These are phyloP conservation scores for Belgica antarctica DNA, from an alignment of 2,888 invertebrate genomes.

Conservation along the genomic window DNA sequence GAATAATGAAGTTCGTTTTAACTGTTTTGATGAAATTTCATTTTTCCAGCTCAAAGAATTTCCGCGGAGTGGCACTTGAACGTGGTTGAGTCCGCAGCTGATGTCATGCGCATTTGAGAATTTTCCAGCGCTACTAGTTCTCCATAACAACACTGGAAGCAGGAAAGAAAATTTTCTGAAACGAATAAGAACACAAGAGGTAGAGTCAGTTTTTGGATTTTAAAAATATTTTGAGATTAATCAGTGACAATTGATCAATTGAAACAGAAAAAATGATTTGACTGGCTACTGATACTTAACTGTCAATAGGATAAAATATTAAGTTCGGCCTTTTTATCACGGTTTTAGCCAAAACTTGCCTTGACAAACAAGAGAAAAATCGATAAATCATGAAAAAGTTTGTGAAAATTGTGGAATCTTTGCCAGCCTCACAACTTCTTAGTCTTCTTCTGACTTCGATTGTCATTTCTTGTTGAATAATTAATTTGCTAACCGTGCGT, in stretches of 20 bases:
- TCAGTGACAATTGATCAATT: no score
- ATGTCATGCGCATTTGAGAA: constrained; percentile 24
- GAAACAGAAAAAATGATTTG: no score
- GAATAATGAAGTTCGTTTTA: constrained; percentile 13
- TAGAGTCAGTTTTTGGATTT: not conserved
- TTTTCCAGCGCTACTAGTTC: constrained; percentile 2
- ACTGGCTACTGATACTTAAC: no score
- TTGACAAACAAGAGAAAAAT: constrained; percentile 23
- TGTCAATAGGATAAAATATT: constrained; percentile 6
- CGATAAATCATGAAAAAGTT: constrained; percentile 32
- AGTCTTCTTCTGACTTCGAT: not conserved
- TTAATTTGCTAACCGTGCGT: not conserved
- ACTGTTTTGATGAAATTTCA: constrained; percentile 8
- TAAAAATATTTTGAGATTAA: not conserved
- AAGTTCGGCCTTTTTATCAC: no score
- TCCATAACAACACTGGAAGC: constrained; percentile 14
- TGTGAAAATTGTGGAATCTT: not conserved
- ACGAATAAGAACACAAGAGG: constrained; percentile 29
- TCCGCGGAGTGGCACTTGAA: not conserved
- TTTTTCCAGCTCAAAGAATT: constrained; percentile 21
- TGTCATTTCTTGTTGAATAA: not conserved
- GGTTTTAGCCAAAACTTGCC: not conserved
- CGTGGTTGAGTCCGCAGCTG: not conserved
- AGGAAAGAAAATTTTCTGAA: not conserved
- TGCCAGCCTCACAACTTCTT: not conserved